Conservation (phyloP, 2,888 invertebrate species). For the Chrysomela aeneicollis region DNA sequence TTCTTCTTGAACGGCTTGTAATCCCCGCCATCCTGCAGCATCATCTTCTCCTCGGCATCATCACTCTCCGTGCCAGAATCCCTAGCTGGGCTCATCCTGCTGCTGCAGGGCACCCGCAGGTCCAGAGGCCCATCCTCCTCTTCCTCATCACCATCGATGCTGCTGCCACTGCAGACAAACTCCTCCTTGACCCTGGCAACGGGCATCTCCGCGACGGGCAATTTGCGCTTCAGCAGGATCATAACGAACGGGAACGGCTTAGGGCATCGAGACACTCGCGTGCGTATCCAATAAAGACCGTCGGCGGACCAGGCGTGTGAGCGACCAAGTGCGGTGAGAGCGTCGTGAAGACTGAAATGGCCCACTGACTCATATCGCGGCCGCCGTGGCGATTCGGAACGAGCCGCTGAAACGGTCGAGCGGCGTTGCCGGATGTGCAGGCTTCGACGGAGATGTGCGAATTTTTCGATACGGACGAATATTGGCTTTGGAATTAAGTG, state of each 20-base stretch:
- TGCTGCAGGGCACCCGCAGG: conserved; percentile 71
- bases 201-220: conserved; percentile 38
- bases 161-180: conserved; percentile 44
- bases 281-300: too few species aligned
- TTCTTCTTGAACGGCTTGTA: conserved; percentile 86
- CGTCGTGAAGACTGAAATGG: conserved; percentile 51
- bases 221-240: conserved; percentile 47
- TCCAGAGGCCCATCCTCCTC: conserved; percentile 71
- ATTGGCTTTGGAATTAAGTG: too few species aligned
- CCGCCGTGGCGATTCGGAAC: conserved; percentile 62
- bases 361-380: conserved; percentile 72
- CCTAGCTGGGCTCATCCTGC: conserved; percentile 63
- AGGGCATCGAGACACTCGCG: conserved; percentile 33
- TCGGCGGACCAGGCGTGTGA: too few species aligned
- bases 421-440: too few species aligned
- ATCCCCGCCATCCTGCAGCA: conserved; percentile 65
- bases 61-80: conserved; percentile 83
- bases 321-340: conserved; percentile 34
- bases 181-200: conserved; percentile 47
- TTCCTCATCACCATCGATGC: conserved; percentile 25
- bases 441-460: too few species aligned
- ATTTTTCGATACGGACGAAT: too few species aligned
- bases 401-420: conserved; percentile 48
- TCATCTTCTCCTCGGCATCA: conserved; percentile 71
- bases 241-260: conserved; percentile 27